A percentile compares a stretch with the other conserved stretches of the same genome.
Evolutionary conservation across 2,113 vertebrate genomes (phyloP).

Genomic region (Nannospalax galili): DNA sequence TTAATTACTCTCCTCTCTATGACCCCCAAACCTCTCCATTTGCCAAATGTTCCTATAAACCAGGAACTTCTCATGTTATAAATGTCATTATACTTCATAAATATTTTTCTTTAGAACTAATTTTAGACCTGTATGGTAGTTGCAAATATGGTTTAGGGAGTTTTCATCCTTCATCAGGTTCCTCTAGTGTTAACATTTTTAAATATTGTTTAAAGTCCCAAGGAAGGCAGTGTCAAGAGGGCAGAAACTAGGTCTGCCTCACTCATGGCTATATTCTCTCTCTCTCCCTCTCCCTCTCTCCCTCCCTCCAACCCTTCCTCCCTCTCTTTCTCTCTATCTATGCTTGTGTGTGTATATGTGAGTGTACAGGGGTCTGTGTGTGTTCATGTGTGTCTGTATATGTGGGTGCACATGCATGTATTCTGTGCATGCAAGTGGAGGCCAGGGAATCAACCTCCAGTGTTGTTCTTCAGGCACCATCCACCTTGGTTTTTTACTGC

Average conservation of each 20-base stretch:
- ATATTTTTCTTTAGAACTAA: slow-evolving; percentile 27
- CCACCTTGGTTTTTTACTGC: background rate
- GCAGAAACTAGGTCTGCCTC: background rate
- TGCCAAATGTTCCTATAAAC: background rate
- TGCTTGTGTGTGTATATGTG: background rate
- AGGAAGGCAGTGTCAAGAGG: background rate
- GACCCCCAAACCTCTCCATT: background rate
- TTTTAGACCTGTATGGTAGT: slow-evolving; percentile 18
- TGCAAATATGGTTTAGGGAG: slow-evolving; percentile 26
- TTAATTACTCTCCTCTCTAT: background rate
- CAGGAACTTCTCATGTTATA: background rate
- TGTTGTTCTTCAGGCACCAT: background rate
- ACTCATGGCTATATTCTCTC: background rate
- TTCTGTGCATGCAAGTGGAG: background rate
- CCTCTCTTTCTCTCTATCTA: no score
- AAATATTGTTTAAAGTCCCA: background rate
- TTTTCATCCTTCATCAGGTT: background rate
- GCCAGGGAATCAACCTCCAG: background rate
- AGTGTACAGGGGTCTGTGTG: no score
- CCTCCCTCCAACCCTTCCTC: no score
- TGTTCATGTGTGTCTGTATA: background rate
- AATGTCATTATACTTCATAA: slow-evolving; percentile 8
- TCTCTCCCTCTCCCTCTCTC: no score
- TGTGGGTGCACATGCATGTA: background rate
- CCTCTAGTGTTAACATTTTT: background rate